Evolutionary conservation across 2,888 invertebrate genomes (phyloP), one percentile per base, ranked within the genome.

Genomic region (Epistrophe grossulariae): DNA sequence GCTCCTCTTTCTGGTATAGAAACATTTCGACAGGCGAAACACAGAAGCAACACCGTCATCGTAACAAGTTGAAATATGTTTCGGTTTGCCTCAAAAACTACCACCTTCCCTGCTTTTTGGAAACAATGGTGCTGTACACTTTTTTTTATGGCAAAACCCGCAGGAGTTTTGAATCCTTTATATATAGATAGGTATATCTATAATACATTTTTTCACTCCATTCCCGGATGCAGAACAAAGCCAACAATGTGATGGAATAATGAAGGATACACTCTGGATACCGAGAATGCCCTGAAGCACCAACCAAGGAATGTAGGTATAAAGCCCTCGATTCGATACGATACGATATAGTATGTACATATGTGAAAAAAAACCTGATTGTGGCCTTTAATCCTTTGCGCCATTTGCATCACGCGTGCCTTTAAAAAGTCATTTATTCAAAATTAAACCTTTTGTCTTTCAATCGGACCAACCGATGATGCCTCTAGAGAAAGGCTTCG

Each of bases 341-440:
- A 35, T 35, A 11, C 57, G 55, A 28, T 35, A 35, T 9, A 8
- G 35, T 35, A 35, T 35, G 35, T 2, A 24, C 13, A 4, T 24
- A 28, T 6, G 15, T 6, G 15, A 40, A 71, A 59, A 72, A 72
- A 59, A 24, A 2, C 17, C 48, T 62, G 40, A 28, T 64, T 45
- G 55, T 24, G 35, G 71, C 60, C 68, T 79, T 70, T 64, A 62
- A 62, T 70, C 57, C 73, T 68, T 68, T 72, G 50, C 62, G 43
- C 85, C 59, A 68, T 81, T 78, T 74, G 55, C 74, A 71, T 78
- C 71, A 43, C 55, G 55, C 43, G 76, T 55, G 28, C 57, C 74
- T 82, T 87, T 79, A 87, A 87, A 87, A 79, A 79, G 79, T 71
- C 82, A 87, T 87, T 87, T 87, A 82, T 87, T 79, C 78, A 66